A percentile compares a stretch with the other conserved stretches of the same genome.
These are phyloP conservation scores for Pollenia griseotomentosa DNA, from an alignment of 2,888 invertebrate species.

Conservation along the genomic window DNA sequence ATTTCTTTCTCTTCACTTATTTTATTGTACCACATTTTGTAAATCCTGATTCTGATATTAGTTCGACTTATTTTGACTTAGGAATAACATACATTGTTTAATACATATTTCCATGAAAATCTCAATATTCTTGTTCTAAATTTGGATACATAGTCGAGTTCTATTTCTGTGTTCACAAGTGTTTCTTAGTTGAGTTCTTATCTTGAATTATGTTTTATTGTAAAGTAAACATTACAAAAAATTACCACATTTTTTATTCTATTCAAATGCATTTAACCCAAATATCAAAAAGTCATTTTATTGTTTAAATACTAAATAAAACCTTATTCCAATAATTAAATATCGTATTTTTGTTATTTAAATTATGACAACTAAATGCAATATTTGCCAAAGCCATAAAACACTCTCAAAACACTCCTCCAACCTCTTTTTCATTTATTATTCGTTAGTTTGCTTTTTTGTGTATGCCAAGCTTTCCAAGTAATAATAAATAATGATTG, in stretches of 20 bases:
- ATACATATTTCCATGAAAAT: too few relatives aligned
- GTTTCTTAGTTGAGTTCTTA: slow-evolving; percentile 40
- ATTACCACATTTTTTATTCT: slow-evolving; percentile 51
- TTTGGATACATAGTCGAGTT: background rate
- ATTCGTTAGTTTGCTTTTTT: background rate
- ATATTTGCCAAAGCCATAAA: slow-evolving; percentile 42
- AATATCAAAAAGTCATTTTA: slow-evolving; percentile 42
- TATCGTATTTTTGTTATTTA: slow-evolving; percentile 30
- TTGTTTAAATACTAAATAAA: slow-evolving; percentile 9
- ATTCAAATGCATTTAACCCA: slow-evolving; percentile 61
- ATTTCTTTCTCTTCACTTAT: background rate
- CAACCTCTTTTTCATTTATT: background rate
- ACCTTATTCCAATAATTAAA: slow-evolving; percentile 1
- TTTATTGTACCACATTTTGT: background rate
- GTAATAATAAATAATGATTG: slow-evolving; percentile 31
- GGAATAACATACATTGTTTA: too few relatives aligned
- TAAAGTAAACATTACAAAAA: slow-evolving; percentile 51
- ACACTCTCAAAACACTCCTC: background rate
- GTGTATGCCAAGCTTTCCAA: background rate
- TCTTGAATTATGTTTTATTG: slow-evolving; percentile 35
- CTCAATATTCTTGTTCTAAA: background rate
- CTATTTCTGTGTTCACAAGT: slow-evolving; percentile 3
- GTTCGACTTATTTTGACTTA: too few relatives aligned
- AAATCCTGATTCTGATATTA: too few relatives aligned
- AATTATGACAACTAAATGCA: slow-evolving; percentile 62